Base-by-base conservation (phyloP, 2,888 invertebrate genomes). In the Lepidochrysops patricia region DNA sequence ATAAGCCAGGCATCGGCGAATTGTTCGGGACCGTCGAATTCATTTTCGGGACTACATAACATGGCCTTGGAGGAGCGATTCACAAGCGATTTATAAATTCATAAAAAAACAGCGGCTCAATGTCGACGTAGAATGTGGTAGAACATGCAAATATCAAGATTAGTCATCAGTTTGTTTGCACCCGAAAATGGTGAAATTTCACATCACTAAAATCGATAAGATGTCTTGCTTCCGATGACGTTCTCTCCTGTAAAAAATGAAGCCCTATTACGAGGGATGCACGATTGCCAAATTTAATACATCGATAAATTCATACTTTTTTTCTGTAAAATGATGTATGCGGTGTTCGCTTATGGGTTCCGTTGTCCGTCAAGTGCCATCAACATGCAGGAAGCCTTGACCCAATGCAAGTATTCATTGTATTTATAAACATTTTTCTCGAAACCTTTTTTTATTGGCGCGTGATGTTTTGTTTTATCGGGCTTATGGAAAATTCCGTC, bases 381-480 rank as follows among this genome's bases (percentile, higher is more conserved):
- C 70, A 73, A 71, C 66, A 60, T 56, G 61, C 62, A 62, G 63
- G 68, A 69, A 73, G 66, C 79, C 79, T 81, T 82, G 80, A 79
- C 78, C 79, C 68, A 75, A 72, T 68, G 68, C 65, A 69, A 70
- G 65, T 66, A 72, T 71, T 73, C 71, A 66, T 71, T 71, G 68
- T 71, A 70, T 73, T 72, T 63, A 73, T 71, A 66, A 70, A 68
- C 71, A 67, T 70, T 71, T 50, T 26, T 34, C 29, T 23, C 23
- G 25, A 48, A 48, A n/a, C 26, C 27, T 54, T 54, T 54, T 58
- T 63, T 48, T 57, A 48, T 50, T 61, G 32, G 54, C 66, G 60
- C 66, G 64, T 61, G 57, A 61, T 63, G 61, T 67, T 67, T 64
- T 60, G 50, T 13, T 63, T 37, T 57, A 57, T 35, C 35, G 15